phyloP scores from a whole-genome alignment of 1,140 invertebrate genomes.

The Delia radicum region DNA sequence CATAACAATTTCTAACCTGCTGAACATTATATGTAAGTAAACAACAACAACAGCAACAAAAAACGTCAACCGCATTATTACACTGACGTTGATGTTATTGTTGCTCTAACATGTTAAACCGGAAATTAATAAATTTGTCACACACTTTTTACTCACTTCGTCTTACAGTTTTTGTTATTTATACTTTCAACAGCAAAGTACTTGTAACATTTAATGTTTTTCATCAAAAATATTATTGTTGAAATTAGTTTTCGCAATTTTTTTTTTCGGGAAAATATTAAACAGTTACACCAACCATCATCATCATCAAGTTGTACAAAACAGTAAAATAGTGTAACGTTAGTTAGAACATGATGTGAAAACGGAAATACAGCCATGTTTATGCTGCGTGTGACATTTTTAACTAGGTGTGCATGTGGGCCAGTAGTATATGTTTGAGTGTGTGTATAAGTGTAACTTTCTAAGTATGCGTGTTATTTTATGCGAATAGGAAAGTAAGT shows the following conservation, averaged over 20 bases:
- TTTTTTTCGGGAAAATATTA: background rate
- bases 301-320: too few species aligned
- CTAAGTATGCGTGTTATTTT: background rate
- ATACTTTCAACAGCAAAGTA: background rate
- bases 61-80: background rate
- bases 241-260: background rate
- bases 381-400: conserved; percentile 10
- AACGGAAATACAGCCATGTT: conserved; percentile 6
- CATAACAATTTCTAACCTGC: too few species aligned
- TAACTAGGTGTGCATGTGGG: too few species aligned
- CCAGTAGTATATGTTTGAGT: background rate
- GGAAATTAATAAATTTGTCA: conserved; percentile 21
- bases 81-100: background rate
- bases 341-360: background rate
- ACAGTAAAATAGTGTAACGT: background rate
- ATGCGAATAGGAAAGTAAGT: background rate
- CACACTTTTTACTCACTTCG: background rate
- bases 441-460: background rate
- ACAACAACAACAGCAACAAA: background rate
- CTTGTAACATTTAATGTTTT: background rate
- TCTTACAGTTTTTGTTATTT: background rate
- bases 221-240: background rate
- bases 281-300: background rate
- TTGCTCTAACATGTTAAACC: conserved; percentile 5
- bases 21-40: too few species aligned